These are phyloP conservation scores for Anoplophora glabripennis DNA, from an alignment of 1,140 invertebrate genomes.

Conservation along the genomic window DNA sequence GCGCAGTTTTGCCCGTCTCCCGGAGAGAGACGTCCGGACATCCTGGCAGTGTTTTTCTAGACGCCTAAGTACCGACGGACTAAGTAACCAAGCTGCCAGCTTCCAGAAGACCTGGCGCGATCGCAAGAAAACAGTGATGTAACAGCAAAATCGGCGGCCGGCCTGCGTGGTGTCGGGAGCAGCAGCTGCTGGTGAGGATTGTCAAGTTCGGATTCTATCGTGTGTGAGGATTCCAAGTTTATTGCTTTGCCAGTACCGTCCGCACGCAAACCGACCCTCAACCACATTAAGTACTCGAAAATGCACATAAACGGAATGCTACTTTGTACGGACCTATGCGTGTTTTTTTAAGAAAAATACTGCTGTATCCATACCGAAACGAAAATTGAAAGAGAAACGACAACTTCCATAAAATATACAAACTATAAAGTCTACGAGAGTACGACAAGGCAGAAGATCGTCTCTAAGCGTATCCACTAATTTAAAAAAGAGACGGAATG, in stretches of 20 bases:
- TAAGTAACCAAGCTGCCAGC: constrained; percentile 12
- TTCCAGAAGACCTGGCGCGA: background rate
- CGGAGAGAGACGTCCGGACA: background rate
- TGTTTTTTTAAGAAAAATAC: constrained; percentile 30
- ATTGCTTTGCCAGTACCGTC: background rate
- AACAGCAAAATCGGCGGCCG: background rate
- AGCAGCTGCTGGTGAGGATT: background rate
- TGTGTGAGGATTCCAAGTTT: background rate
- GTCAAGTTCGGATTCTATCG: background rate
- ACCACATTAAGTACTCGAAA: constrained; percentile 12
- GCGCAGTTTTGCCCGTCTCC: background rate
- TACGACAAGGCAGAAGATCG: constrained; percentile 10
- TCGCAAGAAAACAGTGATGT: constrained; percentile 2
- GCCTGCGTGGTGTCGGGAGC: background rate
- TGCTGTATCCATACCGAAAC: constrained; percentile 21
- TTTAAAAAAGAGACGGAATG: background rate
- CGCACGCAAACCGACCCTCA: constrained; percentile 5
- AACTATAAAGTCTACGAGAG: constrained; percentile 11
- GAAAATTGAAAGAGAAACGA: background rate
- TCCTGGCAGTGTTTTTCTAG: constrained; percentile 8
- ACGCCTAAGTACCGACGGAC: constrained; percentile 4
- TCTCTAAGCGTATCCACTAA: constrained; percentile 17
- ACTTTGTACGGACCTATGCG: constrained; percentile 37
- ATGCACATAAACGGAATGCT: constrained; percentile 33
- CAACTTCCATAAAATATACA: constrained; percentile 12